Evolutionary conservation across 2,797 vertebrate genomes (phyloP).

Genomic region (Pseudochaenichthys georgianus): DNA sequence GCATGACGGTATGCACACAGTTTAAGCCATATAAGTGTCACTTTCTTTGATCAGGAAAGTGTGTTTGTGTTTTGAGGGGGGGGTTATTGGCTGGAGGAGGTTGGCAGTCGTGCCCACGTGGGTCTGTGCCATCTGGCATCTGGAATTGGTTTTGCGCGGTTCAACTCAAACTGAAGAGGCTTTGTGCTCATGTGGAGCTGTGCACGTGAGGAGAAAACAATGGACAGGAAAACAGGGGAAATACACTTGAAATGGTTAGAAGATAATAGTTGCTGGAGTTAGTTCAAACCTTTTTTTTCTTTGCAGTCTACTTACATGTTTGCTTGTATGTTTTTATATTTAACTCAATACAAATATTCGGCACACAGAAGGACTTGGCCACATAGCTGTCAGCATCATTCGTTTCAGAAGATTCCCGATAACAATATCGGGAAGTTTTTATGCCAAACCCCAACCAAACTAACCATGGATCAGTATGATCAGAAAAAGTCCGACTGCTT

Average conservation of each 20-base stretch:
- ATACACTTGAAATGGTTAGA: conserved; percentile 1
- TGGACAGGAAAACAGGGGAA: conserved; percentile 32
- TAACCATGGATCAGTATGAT: neutral
- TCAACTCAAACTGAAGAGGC: conserved; percentile 56
- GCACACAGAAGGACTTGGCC: neutral
- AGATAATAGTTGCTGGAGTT: neutral
- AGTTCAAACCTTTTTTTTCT: neutral
- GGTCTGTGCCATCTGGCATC: conserved; percentile 72
- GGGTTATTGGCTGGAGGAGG: conserved; percentile 30
- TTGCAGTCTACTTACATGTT: neutral
- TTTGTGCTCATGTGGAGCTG: conserved; percentile 54
- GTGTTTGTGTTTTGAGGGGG: conserved; percentile 15
- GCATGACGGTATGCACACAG: conserved; percentile 49
- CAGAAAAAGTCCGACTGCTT: neutral
- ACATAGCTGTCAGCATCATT: neutral
- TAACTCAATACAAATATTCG: neutral
- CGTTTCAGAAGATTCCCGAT: neutral
- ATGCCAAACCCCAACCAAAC: neutral
- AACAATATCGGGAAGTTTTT: neutral
- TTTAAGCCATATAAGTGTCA: conserved; percentile 34
- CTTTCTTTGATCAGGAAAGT: conserved; percentile 15
- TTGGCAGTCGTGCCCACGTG: conserved; percentile 68
- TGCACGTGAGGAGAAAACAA: conserved; percentile 37
- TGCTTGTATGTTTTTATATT: neutral
- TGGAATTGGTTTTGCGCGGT: conserved; percentile 66